Conservation (phyloP, 2,797 vertebrate species). For the Chelon labrosus region DNA sequence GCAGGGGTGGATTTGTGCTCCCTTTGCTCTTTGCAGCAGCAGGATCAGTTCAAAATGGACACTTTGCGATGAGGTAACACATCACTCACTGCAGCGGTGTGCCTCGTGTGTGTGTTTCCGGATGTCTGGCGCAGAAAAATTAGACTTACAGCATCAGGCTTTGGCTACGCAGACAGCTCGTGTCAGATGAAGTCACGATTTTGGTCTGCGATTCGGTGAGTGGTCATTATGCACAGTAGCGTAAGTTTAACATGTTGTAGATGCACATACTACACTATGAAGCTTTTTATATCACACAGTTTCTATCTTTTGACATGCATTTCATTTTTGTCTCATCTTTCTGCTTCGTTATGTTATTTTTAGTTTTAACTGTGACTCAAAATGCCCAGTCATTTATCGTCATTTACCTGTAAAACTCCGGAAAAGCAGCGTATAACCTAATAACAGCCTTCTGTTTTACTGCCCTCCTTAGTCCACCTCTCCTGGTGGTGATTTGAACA, state of each 20-base stretch:
- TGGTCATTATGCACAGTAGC: no score
- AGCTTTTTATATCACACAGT: no score
- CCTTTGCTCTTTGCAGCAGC: background rate
- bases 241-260: no score
- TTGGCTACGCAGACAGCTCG: no score
- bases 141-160: background rate
- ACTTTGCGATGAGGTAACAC: background rate
- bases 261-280: no score
- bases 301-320: no score
- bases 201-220: background rate
- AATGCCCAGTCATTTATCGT: no score
- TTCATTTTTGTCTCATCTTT: background rate
- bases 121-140: background rate
- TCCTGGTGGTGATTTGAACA: constrained; percentile 24
- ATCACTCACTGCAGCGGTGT: background rate
- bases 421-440: background rate
- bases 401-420: background rate
- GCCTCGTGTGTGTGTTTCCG: background rate
- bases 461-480: constrained; percentile 10
- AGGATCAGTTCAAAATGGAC: background rate
- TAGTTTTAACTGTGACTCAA: no score
- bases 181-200: background rate
- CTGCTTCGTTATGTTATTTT: no score
- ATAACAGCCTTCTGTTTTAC: constrained; percentile 11
- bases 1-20: background rate